These are phyloP conservation scores for Anastrepha obliqua DNA, from an alignment of 1,140 invertebrate species.

Conservation along the genomic window DNA sequence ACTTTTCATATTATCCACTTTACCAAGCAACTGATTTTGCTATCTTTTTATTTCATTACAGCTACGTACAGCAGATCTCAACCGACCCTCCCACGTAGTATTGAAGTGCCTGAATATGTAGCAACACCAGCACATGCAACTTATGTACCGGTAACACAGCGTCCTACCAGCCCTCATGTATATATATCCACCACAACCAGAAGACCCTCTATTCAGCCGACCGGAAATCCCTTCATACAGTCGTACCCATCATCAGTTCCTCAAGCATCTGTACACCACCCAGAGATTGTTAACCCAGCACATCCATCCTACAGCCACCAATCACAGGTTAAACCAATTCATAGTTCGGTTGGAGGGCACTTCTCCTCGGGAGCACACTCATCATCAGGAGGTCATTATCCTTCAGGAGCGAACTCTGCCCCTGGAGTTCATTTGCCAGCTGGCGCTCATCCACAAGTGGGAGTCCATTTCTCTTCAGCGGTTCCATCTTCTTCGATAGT, in stretches of 20 bases:
- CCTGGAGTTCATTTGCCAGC: too few relatives aligned
- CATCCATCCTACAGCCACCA: neutral
- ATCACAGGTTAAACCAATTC: neutral
- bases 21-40: too few relatives aligned
- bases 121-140: neutral
- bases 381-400: neutral
- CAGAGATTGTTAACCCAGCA: neutral
- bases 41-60: slow-evolving; percentile 53
- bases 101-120: slow-evolving; percentile 61
- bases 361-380: neutral
- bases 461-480: too few relatives aligned
- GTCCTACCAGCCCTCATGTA: neutral
- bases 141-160: neutral
- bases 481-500: too few relatives aligned
- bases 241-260: neutral
- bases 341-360: neutral
- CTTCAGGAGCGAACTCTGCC: neutral
- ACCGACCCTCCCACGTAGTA: slow-evolving; percentile 64
- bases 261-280: neutral
- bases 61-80: slow-evolving; percentile 65
- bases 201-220: neutral
- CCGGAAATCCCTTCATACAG: slow-evolving; percentile 19
- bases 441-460: too few relatives aligned
- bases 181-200: neutral
- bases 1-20: neutral